These are phyloP conservation scores for Conops quadrifasciatus DNA, from an alignment of 2,888 invertebrate species.

Conservation along the genomic window DNA sequence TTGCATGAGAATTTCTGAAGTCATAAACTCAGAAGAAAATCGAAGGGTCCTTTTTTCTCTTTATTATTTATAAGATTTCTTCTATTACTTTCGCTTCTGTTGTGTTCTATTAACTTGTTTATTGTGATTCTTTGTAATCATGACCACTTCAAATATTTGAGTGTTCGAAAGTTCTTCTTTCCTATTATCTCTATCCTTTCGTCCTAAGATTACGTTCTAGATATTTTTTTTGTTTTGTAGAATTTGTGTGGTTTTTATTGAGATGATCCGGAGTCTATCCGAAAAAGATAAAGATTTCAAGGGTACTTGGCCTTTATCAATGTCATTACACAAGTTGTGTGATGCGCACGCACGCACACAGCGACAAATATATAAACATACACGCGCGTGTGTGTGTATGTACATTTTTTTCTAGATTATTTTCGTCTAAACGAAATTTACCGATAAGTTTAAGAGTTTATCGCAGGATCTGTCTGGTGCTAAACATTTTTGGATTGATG, in stretches of 20 bases:
- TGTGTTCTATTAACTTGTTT: constrained; percentile 21
- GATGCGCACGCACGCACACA: background rate
- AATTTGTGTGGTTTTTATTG: constrained; percentile 5
- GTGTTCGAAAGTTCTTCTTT: constrained; percentile 2
- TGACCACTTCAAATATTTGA: constrained; percentile 28
- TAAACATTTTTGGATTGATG: no score
- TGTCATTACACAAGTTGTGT: background rate
- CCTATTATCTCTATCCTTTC: background rate
- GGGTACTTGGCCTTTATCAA: background rate
- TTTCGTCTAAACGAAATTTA: no score
- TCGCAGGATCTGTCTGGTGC: no score
- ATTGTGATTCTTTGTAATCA: constrained; percentile 28
- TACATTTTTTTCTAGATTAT: no score
- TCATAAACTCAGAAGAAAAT: no score
- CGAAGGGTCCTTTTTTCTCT: background rate
- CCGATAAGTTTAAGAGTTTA: no score
- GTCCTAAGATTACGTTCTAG: background rate
- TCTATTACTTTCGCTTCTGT: background rate
- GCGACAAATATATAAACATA: no score
- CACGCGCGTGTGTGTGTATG: no score
- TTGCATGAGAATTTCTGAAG: background rate
- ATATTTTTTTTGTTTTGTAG: background rate
- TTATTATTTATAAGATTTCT: background rate
- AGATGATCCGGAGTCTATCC: no score
- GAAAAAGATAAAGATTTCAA: constrained; percentile 17